These are phyloP conservation scores for Drosophila nr. perissopoda DNA, from an alignment of 2,888 invertebrate genomes.

Conservation along the genomic window DNA sequence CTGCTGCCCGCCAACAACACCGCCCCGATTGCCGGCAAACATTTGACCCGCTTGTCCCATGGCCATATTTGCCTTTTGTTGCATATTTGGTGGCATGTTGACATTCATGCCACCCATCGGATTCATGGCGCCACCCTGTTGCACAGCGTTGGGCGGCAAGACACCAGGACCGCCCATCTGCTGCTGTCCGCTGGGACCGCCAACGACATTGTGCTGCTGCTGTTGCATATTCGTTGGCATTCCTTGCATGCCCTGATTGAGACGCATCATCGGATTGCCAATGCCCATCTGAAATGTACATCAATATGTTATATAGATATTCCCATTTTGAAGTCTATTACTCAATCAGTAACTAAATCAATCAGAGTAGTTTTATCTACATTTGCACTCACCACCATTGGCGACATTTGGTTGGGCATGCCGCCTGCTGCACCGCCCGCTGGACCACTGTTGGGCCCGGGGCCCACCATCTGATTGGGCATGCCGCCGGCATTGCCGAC, in stretches of 20 bases:
- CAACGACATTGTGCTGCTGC: slow-evolving; percentile 79
- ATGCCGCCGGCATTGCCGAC: slow-evolving; percentile 73
- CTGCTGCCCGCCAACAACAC: slow-evolving; percentile 85
- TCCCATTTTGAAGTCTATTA: background rate
- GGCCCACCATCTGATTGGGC: slow-evolving; percentile 81
- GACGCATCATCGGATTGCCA: slow-evolving; percentile 84
- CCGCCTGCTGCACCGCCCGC: slow-evolving; percentile 73
- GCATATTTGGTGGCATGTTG: slow-evolving; percentile 83
- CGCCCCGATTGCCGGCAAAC: slow-evolving; percentile 87
- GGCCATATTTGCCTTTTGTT: slow-evolving; percentile 82
- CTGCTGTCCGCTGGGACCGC: slow-evolving; percentile 68
- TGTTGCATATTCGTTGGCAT: slow-evolving; percentile 85
- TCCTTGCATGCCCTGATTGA: slow-evolving; percentile 85
- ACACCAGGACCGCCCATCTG: slow-evolving; percentile 68
- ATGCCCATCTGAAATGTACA: slow-evolving; percentile 77
- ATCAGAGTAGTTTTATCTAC: background rate
- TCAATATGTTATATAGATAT: background rate
- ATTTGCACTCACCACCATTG: slow-evolving; percentile 54
- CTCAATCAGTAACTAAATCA: background rate
- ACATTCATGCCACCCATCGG: slow-evolving; percentile 78
- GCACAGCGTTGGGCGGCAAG: slow-evolving; percentile 77
- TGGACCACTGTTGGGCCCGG: slow-evolving; percentile 81
- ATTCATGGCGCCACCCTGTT: slow-evolving; percentile 78
- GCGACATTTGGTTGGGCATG: slow-evolving; percentile 56
- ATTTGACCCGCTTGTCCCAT: slow-evolving; percentile 85